A percentile compares a stretch with the other conserved stretches of the same genome.
phyloP scores from a whole-genome alignment of 2,113 vertebrate species.

The Phalacrocorax carbo region DNA sequence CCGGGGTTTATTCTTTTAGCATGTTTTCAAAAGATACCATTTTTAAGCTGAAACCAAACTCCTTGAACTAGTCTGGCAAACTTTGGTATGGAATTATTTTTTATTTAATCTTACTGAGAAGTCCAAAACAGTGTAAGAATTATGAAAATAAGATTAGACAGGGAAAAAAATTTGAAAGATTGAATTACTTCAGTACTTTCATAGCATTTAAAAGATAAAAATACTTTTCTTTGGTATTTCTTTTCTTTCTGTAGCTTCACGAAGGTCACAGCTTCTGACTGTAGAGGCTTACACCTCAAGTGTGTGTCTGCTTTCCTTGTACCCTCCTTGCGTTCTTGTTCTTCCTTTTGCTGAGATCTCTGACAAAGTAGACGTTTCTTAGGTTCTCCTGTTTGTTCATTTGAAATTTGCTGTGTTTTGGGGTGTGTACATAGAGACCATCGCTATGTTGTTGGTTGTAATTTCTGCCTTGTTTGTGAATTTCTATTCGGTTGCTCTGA shows the following conservation, averaged over 20 bases:
- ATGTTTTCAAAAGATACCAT: neutral
- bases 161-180: neutral
- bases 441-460: neutral
- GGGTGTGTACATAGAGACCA: neutral
- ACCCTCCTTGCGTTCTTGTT: neutral
- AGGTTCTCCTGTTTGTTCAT: neutral
- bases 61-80: slow-evolving; percentile 13
- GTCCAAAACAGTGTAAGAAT: neutral
- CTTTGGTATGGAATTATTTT: neutral
- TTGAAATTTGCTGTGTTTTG: neutral
- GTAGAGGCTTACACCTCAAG: neutral
- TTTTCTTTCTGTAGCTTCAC: neutral
- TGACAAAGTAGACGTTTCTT: neutral
- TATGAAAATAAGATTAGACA: neutral
- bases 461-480: neutral
- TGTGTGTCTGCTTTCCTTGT: neutral
- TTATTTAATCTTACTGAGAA: neutral
- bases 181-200: neutral
- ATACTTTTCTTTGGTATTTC: neutral
- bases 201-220: neutral
- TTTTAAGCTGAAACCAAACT: neutral
- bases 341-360: neutral
- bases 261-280: neutral
- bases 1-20: neutral
- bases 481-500: neutral